Percentiles rank a stretch among this genome's conserved stretches.
phyloP scores from a whole-genome alignment of 2,797 vertebrate genomes.

The Anabas testudineus region DNA sequence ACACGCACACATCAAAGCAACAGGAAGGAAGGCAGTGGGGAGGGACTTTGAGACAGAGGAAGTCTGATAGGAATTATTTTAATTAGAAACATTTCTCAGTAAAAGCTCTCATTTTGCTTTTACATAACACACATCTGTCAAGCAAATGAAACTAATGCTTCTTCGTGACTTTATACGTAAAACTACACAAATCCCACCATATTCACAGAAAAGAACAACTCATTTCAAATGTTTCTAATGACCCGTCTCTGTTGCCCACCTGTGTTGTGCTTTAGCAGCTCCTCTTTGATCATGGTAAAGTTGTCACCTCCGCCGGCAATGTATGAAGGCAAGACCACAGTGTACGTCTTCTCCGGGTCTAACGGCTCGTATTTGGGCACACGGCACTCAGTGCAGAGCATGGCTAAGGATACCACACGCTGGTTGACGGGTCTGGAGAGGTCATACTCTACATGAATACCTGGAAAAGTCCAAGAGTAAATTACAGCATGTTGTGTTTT shows the following conservation, averaged over 20 bases:
- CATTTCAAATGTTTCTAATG: background rate
- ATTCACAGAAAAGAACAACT: background rate
- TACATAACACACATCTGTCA: no score
- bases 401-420: conserved; percentile 42
- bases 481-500: no score
- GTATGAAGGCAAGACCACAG: conserved; percentile 85
- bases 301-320: conserved; percentile 88
- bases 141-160: background rate
- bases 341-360: conserved; percentile 82
- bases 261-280: conserved; percentile 86
- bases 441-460: conserved; percentile 59
- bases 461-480: no score
- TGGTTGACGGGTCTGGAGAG: conserved; percentile 54
- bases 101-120: background rate
- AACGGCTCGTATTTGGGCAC: conserved; percentile 88
- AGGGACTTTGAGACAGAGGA: background rate
- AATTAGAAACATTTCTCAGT: background rate
- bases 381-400: conserved; percentile 80
- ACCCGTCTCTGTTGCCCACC: conserved; percentile 77
- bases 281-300: conserved; percentile 87
- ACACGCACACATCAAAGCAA: background rate
- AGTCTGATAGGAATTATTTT: no score
- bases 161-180: background rate
- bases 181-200: background rate
- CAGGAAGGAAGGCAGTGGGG: background rate